These are phyloP conservation scores for Diaphora mendica DNA, from an alignment of 2,888 invertebrate genomes.

Conservation along the genomic window DNA sequence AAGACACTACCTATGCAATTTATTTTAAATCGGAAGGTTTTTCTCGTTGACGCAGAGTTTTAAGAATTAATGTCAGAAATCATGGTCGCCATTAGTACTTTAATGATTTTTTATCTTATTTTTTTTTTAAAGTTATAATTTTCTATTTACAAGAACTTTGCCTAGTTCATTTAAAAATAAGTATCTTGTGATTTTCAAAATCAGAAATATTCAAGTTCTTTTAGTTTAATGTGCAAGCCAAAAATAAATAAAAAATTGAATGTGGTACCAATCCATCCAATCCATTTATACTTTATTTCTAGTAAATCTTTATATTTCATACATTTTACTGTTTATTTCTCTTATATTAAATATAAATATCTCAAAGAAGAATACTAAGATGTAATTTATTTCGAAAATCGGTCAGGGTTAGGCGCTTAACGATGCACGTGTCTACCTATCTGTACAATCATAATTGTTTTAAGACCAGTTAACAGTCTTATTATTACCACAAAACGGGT, in stretches of 20 bases:
- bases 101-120: too few species aligned
- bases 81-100: too few species aligned
- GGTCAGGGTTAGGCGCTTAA: not conserved
- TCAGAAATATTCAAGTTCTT: not conserved
- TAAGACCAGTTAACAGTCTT: not conserved
- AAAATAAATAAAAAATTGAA: too few species aligned
- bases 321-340: not conserved
- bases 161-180: not conserved
- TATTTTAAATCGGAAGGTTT: too few species aligned
- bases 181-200: not conserved
- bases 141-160: not conserved
- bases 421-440: not conserved
- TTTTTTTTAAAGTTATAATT: not conserved
- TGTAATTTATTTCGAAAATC: not conserved
- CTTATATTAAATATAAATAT: not conserved
- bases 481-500: not conserved
- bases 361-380: not conserved
- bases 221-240: not conserved
- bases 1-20: too few species aligned
- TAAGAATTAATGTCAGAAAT: too few species aligned
- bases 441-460: not conserved
- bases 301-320: too few species aligned
- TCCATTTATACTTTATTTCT: too few species aligned
- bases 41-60: too few species aligned
- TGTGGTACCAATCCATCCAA: too few species aligned